Base-by-base conservation (phyloP, 2,797 vertebrate genomes). In the Arrhamphus sclerolepis region DNA sequence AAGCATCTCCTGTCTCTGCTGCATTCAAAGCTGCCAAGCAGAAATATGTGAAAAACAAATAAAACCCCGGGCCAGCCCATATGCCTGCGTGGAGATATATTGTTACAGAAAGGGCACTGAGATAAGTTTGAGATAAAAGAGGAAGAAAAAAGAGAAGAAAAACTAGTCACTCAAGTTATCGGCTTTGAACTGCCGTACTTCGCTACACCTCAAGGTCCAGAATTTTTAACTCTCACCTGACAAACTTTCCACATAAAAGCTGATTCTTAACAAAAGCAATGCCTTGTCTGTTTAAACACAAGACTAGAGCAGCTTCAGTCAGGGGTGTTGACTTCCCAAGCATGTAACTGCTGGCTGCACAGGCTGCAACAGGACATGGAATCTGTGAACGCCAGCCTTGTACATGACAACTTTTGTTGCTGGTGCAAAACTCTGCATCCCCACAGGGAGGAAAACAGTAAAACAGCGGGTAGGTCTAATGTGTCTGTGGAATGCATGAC, bases 351-450 rank as follows among this genome's bases (percentile, higher is more conserved):
- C 81, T 53, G 75, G 71, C 70, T 76, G 78, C 85, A 85, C 91
- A 91, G 85, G 91, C 91, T 84, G 75, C 55, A 63, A 90, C 90
- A 92, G 87, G 91, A 92, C 82, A 66, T 89, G 90, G 91, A 93
- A 91, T 92, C 88, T 75, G 68, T 79, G 66, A 70, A 85, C 85
- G 83, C 50, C 58, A 75, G 59, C 59, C 75, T 72, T 81, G 61
- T 56, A 60, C 67, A 48, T 56, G 71, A 66, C 63, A 62, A 71
- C 80, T 76, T n/a, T 80, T 55, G 75, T 82, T 88, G 77, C 74
- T 46, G 64, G 72, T 87, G 64, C 80, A 77, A 67, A 83, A 62
- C 62, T 40, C 63, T 69, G 58, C 51, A 60, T 52, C 74, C 61
- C 78, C 78, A 77, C 41, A 62, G 52, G 53, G 71, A 52, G 41